These are phyloP conservation scores for Leucophora obtusa DNA, from an alignment of 2,888 invertebrate genomes.

Conservation along the genomic window DNA sequence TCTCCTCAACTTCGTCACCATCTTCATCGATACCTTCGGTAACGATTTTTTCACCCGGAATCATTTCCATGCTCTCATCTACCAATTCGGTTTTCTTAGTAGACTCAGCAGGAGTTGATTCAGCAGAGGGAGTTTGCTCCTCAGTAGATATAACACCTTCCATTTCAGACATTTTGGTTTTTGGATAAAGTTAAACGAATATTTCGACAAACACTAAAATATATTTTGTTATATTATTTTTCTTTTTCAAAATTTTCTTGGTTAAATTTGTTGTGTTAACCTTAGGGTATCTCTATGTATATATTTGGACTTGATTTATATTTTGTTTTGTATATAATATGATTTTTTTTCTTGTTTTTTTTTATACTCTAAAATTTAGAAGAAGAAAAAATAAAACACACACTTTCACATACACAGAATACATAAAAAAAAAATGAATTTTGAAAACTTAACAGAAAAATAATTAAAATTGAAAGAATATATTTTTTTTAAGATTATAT, in stretches of 20 bases:
- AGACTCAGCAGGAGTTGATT: conserved; percentile 65
- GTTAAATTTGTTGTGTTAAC: conserved; percentile 50
- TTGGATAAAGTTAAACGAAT: not conserved
- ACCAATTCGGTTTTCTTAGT: conserved; percentile 72
- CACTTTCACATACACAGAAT: conserved; percentile 7
- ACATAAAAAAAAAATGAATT: conserved; percentile 21
- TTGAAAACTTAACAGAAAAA: conserved; percentile 22
- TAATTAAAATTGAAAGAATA: conserved; percentile 29
- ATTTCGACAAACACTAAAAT: conserved; percentile 19
- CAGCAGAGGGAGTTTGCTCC: conserved; percentile 66
- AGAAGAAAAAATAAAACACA: conserved; percentile 12
- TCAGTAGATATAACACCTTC: conserved; percentile 71
- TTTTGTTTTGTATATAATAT: conserved; percentile 1
- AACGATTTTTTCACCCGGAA: conserved; percentile 74
- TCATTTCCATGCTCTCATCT: conserved; percentile 66
- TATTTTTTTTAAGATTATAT: conserved; percentile 28
- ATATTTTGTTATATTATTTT: conserved; percentile 45
- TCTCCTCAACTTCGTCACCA: conserved; percentile 77
- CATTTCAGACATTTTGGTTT: conserved; percentile 76
- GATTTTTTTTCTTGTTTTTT: not conserved
- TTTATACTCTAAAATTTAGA: conserved; percentile 2
- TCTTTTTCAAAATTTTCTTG: conserved; percentile 25
- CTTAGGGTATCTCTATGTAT: conserved; percentile 9
- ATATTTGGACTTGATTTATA: not conserved
- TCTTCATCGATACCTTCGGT: conserved; percentile 76